A percentile compares a stretch with the other conserved stretches of the same genome.
These are phyloP conservation scores for Adelphocoris suturalis DNA, from an alignment of 2,888 invertebrate species.

Conservation along the genomic window DNA sequence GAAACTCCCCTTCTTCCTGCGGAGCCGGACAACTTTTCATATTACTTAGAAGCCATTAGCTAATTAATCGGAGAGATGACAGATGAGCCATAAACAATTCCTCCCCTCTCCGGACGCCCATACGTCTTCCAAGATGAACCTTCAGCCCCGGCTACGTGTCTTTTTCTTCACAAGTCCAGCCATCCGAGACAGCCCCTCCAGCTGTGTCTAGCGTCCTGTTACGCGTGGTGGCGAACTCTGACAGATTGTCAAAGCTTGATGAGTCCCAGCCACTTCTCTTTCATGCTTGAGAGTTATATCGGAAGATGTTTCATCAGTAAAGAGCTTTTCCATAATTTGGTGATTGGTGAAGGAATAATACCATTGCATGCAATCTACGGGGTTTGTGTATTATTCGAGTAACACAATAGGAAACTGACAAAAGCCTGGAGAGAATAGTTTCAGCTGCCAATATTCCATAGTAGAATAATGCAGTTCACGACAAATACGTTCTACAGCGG, in stretches of 20 bases:
- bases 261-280: not conserved
- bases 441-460: no score
- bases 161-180: constrained; percentile 12
- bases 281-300: not conserved
- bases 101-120: constrained; percentile 15
- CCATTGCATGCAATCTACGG: no score
- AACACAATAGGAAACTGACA: no score
- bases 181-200: not conserved
- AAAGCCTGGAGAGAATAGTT: no score
- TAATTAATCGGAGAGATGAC: constrained; percentile 67
- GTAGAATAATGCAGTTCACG: no score
- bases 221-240: not conserved
- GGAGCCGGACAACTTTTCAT: constrained; percentile 63
- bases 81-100: constrained; percentile 65
- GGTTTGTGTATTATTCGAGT: no score
- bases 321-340: not conserved
- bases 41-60: constrained; percentile 66
- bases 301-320: not conserved
- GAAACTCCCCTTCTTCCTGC: constrained; percentile 7
- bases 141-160: not conserved
- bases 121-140: constrained; percentile 65
- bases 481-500: no score
- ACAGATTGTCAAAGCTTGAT: not conserved
- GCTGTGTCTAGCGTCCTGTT: not conserved
- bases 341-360: not conserved